Base-by-base conservation (phyloP, 2,113 vertebrate species). In the Myrmecobius fasciatus region DNA sequence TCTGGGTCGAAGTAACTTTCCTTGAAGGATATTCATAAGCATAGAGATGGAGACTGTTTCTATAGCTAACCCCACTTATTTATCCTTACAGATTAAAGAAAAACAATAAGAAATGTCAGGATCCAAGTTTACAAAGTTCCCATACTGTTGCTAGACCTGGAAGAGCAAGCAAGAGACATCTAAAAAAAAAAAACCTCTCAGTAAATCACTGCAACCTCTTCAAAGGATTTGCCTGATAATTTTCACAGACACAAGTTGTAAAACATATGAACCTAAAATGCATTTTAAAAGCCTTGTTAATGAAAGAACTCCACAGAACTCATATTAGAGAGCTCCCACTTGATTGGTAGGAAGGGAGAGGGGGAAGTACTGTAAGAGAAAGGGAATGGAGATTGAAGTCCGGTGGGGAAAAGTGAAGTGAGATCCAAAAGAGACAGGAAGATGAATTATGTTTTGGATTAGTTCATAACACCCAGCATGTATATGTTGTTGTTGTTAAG, bases 211-310 rank as follows among this genome's bases (percentile, higher is more conserved):
- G 46, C 92, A 92, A 12, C 2, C 49, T 67, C 36, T 88, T 94
- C 60, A 91, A 88, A 53, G 94, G 53, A 92, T 94, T 94, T 93
- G 89, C 92, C 91, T 92, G 46, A 47, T 52, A 53, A 56, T 94
- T 90, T 96, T 96, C 49, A 9, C 47, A 51, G 92, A 97, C 52
- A 96, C 91, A 93, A 52, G 48, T 7, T 94, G 95, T 97, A 91
- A 92, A 0, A 49, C 96, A 91, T 90, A 90, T 48, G 92, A 92
- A 89, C 92, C 89, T 91, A 89, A 96, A 93, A 96, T 56, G 89
- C 92, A 91, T 95, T 95, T 97, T 91, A 93, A 96, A 96, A 96
- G 90, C 89, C 90, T 83, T 96, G 56, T 92, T 96, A 97, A 97
- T 97, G 95, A 96, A 94, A 60, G 90, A 94, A 94, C 93, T 53